Evolutionary conservation across 2,113 vertebrate genomes (phyloP).

Genomic region (Anguilla rostrata): DNA sequence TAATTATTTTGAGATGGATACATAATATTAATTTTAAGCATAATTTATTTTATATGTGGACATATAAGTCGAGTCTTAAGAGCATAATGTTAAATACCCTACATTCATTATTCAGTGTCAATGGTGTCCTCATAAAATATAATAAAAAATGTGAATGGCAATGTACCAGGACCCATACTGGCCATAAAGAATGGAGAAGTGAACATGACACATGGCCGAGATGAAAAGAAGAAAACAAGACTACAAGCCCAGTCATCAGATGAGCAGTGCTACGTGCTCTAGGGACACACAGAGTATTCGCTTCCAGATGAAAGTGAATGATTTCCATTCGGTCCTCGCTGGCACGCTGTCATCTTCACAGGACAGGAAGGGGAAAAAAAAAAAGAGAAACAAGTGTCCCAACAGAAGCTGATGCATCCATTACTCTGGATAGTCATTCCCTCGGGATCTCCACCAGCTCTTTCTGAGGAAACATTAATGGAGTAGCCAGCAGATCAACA

Average conservation of each 20-base stretch:
- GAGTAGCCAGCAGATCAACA: background rate
- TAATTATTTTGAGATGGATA: too few species aligned
- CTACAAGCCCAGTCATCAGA: background rate
- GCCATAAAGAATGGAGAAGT: background rate
- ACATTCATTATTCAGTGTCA: background rate
- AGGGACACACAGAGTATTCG: background rate
- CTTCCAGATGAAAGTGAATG: constrained; percentile 11
- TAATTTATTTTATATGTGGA: too few species aligned
- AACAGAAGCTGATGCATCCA: background rate
- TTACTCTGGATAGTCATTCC: background rate
- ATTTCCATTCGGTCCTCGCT: background rate
- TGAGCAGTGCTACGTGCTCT: background rate
- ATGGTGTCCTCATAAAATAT: background rate
- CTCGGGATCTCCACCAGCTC: background rate
- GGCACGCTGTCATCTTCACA: constrained; percentile 12
- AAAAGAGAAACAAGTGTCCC: background rate
- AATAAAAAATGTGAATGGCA: background rate
- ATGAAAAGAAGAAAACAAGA: background rate
- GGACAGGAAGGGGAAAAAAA: background rate
- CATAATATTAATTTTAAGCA: too few species aligned
- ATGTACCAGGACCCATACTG: background rate
- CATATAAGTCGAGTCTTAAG: background rate
- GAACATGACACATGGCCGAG: background rate
- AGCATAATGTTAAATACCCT: background rate
- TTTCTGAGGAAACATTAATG: background rate